Conservation (phyloP, 2,797 vertebrate genomes). For the Gymnocypris eckloni region DNA sequence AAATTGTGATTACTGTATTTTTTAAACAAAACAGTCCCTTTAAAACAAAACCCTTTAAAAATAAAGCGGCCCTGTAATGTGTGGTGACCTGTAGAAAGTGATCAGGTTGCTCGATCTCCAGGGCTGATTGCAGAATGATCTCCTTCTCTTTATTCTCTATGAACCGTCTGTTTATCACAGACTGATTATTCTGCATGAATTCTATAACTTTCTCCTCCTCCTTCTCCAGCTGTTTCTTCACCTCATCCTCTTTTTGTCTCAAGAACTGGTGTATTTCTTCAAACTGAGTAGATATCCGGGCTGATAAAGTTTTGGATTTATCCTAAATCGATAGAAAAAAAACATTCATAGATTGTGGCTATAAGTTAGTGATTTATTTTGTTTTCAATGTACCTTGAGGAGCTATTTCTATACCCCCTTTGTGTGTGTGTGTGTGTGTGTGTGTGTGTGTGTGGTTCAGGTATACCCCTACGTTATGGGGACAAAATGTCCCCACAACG, state of each 20-base stretch:
- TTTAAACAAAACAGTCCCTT: no score
- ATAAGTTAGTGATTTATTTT: neutral
- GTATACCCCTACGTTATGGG: no score
- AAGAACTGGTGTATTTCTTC: constrained; percentile 55
- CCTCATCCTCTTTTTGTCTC: constrained; percentile 32
- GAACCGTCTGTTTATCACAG: constrained; percentile 21
- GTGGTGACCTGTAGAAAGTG: constrained; percentile 46
- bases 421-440: no score
- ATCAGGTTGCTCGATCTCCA: constrained; percentile 36
- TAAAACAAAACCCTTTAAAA: neutral
- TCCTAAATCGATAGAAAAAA: constrained; percentile 11
- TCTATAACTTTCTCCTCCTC: neutral
- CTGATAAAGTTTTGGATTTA: constrained; percentile 22
- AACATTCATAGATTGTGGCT: neutral
- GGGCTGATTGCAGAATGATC: constrained; percentile 25
- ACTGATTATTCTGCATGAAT: constrained; percentile 32
- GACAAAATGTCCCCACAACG: no score
- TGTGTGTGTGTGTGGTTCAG: no score
- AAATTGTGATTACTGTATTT: neutral
- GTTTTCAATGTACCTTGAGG: neutral
- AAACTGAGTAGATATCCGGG: constrained; percentile 44
- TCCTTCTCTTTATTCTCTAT: constrained; percentile 29
- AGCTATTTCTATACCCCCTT: neutral
- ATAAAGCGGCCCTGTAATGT: neutral
- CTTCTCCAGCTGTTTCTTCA: constrained; percentile 32